A percentile compares a stretch with the other conserved stretches of the same genome.
phyloP scores from a whole-genome alignment of 1,140 invertebrate genomes.

The Camponotus floridanus region DNA sequence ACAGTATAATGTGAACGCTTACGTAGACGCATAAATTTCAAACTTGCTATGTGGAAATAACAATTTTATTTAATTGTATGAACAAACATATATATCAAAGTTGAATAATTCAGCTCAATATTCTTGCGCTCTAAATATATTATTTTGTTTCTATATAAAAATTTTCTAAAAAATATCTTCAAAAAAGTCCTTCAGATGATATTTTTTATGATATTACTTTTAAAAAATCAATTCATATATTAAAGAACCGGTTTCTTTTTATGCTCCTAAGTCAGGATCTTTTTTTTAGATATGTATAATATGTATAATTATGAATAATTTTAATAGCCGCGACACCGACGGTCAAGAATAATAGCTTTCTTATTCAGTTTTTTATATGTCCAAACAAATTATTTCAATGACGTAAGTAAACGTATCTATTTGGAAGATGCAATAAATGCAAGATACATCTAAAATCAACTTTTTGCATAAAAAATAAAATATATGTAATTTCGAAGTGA shows the following conservation, averaged over 20 bases:
- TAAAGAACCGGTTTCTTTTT: constrained; percentile 11
- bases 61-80: not conserved
- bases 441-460: too few species aligned
- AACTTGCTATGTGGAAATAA: not conserved
- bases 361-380: not conserved
- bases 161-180: not conserved
- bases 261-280: not conserved
- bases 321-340: not conserved
- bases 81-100: not conserved
- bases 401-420: not conserved
- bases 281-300: not conserved
- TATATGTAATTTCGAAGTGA: too few species aligned
- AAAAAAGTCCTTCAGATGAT: not conserved
- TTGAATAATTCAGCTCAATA: not conserved
- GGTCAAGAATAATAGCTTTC: not conserved
- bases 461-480: too few species aligned
- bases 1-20: not conserved
- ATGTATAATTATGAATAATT: not conserved
- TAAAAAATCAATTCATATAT: not conserved
- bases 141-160: not conserved
- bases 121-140: not conserved
- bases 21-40: not conserved
- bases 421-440: not conserved
- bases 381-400: not conserved
- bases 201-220: not conserved